Percentiles rank a stretch among this genome's conserved stretches.
Evolutionary conservation across 1,140 invertebrate genomes (phyloP).

Genomic region (Meloidogyne floridensis): DNA sequence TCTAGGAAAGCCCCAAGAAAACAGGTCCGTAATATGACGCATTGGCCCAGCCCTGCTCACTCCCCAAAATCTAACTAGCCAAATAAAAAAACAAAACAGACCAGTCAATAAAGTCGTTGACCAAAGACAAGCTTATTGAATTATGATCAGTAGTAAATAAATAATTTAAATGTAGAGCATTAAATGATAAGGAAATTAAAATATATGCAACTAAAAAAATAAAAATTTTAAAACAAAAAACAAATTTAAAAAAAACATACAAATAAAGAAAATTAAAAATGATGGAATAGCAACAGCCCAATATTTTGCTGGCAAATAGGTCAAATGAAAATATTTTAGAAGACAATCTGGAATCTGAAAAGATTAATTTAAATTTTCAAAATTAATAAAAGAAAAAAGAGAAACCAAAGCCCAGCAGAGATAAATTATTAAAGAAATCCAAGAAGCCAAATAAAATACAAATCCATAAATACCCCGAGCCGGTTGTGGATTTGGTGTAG

Average conservation of each 20-base stretch:
- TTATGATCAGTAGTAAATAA: constrained; percentile 34
- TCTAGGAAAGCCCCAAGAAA: too few species aligned
- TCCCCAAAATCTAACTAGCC: too few species aligned
- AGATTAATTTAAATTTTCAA: constrained; percentile 21
- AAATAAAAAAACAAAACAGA: neutral
- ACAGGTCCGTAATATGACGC: too few species aligned
- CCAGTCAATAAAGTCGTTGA: constrained; percentile 55
- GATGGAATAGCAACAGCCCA: constrained; percentile 49
- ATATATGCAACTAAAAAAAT: constrained; percentile 43
- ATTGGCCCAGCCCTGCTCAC: too few species aligned
- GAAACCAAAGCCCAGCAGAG: constrained; percentile 37
- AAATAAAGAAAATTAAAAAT: constrained; percentile 35
- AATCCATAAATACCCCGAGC: constrained; percentile 52
- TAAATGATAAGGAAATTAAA: constrained; percentile 49
- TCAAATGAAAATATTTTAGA: constrained; percentile 41
- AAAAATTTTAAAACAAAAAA: neutral
- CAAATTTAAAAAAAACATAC: constrained; percentile 30
- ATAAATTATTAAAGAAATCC: constrained; percentile 49
- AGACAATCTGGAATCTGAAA: constrained; percentile 45
- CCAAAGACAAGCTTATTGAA: constrained; percentile 11
- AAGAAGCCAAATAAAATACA: constrained; percentile 42
- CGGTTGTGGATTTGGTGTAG: constrained; percentile 46
- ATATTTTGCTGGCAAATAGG: constrained; percentile 54
- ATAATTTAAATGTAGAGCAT: constrained; percentile 29
- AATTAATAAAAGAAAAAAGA: constrained; percentile 14